Evolutionary conservation across 37 sponge, comb jelly and placozoan genomes (phyloP).

Genomic region (Spongilla lacustris): DNA sequence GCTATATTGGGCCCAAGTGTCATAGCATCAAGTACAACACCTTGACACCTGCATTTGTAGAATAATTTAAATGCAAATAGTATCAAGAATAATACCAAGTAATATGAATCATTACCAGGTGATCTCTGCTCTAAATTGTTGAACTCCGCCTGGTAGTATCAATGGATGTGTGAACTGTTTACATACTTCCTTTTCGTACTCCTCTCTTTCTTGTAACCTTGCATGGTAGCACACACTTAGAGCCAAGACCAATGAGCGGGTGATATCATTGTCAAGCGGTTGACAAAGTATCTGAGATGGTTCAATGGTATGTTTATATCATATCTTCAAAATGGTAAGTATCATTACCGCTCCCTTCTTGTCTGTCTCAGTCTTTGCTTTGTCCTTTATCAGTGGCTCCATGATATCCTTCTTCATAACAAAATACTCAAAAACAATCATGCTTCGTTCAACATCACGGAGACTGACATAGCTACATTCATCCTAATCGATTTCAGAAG

Average conservation of each 20-base stretch:
- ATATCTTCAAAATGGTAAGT: neutral
- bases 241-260: constrained; percentile 47
- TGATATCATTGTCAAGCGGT: neutral
- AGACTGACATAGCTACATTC: constrained; percentile 89
- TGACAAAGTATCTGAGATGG: neutral
- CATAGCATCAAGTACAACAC: constrained; percentile 62
- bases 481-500: constrained; percentile 31
- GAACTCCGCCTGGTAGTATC: constrained; percentile 37
- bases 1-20: constrained; percentile 68
- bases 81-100: neutral
- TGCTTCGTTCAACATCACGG: constrained; percentile 78
- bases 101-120: constrained; percentile 33
- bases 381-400: neutral
- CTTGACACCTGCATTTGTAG: constrained; percentile 46
- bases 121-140: constrained; percentile 62
- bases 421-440: constrained; percentile 81
- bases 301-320: neutral
- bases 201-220: constrained; percentile 65
- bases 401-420: constrained; percentile 38
- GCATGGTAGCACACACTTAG: constrained; percentile 82
- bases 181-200: constrained; percentile 50
- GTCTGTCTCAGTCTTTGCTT: neutral
- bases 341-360: neutral
- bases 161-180: constrained; percentile 36
- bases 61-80: neutral